phyloP scores from a whole-genome alignment of 2,797 vertebrate genomes.

The Furcifer pardalis region DNA sequence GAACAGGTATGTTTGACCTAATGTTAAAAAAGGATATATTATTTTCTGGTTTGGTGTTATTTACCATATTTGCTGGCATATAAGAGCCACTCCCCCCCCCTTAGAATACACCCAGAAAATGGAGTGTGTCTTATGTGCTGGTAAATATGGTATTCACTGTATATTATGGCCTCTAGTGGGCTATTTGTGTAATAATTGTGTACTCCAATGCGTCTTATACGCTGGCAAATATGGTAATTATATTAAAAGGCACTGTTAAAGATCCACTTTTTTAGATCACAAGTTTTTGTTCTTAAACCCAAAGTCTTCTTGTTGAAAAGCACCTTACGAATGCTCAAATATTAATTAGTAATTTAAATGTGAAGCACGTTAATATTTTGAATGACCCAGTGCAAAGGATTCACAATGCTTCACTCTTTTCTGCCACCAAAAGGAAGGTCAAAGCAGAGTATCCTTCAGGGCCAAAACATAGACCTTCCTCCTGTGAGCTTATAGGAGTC shows the following conservation, averaged over 20 bases:
- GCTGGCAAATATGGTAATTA: too few species aligned
- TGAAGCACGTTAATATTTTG: background rate
- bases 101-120: too few species aligned
- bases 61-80: background rate
- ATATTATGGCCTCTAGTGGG: too few species aligned
- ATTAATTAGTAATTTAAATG: background rate
- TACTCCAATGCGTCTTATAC: too few species aligned
- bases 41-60: background rate
- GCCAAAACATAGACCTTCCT: background rate
- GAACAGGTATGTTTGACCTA: constrained; percentile 81
- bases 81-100: too few species aligned
- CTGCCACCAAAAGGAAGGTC: background rate
- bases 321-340: background rate
- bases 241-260: background rate
- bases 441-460: too few species aligned
- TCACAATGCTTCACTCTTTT: background rate
- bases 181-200: too few species aligned
- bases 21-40: background rate
- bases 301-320: background rate
- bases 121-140: too few species aligned
- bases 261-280: background rate
- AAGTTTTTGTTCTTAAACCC: background rate
- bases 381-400: background rate
- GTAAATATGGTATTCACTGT: too few species aligned
- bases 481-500: background rate